Evolutionary conservation across 2,113 vertebrate species (phyloP), one percentile per base, ranked within the genome.

Genomic region (Todiramphus saurophagus): DNA sequence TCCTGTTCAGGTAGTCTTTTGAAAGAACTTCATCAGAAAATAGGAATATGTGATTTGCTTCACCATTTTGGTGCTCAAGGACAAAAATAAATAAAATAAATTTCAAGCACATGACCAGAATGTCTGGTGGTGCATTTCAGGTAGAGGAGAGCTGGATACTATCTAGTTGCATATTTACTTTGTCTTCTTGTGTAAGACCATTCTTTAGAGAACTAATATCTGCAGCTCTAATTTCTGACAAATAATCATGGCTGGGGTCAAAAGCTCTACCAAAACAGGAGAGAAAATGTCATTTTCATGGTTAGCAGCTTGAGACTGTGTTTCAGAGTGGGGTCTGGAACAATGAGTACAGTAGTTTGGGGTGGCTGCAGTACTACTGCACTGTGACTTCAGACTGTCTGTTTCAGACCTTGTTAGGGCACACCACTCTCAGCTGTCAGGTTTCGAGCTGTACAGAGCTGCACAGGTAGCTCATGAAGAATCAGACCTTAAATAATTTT

Each of bases 311-410:
- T 53, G 89, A 72, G 56, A n/a, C n/a, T 23, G 21, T 11, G 5
- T 37, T 35, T 73, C 53, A 31, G 44, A 74, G 64, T 6, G 0
- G 8, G 37, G 15, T 10, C 13, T 39, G 75, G 24, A 64, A 43
- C 2, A 1, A 44, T 20, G 16, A 41, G 11, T 31, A 4, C 0
- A 1, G 50, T 2, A 33, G 27, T 35, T 64, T 56, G 33, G 16
- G 31, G 37, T 70, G 62, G 62, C 62, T 63, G 64, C 74, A 59
- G 31, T 37, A 33, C 41, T 39, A 31, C 43, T 43, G 0, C 3
- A n/a, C 46, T 43, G 21, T 35, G 48, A 75, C n/a, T 78, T 87
- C 56, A 74, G 35, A 28, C 28, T 13, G 55, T 25, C 23, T 58
- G 23, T 62, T 73, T 50, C 13, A 77, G 59, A 13, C n/a, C 59